Percentiles rank a stretch among this genome's conserved stretches.
Evolutionary conservation across 1,140 invertebrate species (phyloP).

Genomic region (Bombus sylvicola): DNA sequence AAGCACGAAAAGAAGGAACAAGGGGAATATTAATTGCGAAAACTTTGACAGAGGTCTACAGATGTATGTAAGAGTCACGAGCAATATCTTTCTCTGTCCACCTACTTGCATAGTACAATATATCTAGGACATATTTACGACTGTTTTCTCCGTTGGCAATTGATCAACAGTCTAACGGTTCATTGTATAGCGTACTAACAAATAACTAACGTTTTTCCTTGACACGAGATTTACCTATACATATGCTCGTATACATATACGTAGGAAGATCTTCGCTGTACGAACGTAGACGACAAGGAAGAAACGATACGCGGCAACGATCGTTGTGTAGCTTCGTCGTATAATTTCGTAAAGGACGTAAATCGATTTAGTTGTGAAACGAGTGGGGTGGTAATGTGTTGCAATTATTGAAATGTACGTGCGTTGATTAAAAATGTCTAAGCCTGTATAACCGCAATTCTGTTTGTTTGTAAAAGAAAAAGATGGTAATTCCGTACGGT

Average conservation of each 20-base stretch:
- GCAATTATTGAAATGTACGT: too few species aligned
- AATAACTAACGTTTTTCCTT: conserved; percentile 37
- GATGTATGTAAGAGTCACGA: conserved; percentile 38
- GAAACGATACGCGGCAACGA: not conserved
- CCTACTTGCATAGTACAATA: conserved; percentile 44
- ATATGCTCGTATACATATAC: not conserved
- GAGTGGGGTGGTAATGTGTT: too few species aligned
- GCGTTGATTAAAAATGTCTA: too few species aligned
- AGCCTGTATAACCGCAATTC: not conserved
- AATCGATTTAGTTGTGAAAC: not conserved
- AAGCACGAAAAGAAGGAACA: not conserved
- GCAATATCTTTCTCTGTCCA: conserved; percentile 50
- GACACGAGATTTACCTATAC: not conserved
- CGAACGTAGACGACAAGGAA: not conserved
- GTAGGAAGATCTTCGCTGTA: not conserved
- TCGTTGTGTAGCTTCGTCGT: not conserved
- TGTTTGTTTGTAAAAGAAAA: not conserved
- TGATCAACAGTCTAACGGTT: conserved; percentile 47
- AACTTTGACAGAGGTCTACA: conserved; percentile 21
- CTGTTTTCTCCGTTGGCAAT: conserved; percentile 49
- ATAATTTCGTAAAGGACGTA: not conserved
- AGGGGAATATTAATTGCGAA: conserved; percentile 13
- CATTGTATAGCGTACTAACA: conserved; percentile 28
- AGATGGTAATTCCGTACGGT: not conserved
- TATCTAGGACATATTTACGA: conserved; percentile 50